Evolutionary conservation across 2,888 invertebrate genomes (phyloP).

Genomic region (Cataglyphis cursor): DNA sequence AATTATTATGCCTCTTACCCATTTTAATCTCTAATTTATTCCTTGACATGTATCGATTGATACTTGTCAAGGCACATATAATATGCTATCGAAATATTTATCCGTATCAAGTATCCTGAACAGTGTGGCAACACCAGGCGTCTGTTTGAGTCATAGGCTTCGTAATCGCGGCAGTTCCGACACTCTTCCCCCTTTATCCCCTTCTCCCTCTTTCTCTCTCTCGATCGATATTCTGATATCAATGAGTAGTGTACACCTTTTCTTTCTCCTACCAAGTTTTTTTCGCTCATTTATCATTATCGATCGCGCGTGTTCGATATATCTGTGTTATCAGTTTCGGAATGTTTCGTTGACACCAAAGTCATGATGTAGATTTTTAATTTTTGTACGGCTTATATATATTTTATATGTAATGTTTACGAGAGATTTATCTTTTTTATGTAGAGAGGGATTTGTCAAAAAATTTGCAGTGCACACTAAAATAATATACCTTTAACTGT

Average conservation of each 20-base stretch:
- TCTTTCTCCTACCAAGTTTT: slow-evolving; percentile 29
- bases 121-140: slow-evolving; percentile 58
- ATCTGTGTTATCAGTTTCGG: slow-evolving; percentile 21
- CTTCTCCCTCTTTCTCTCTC: neutral
- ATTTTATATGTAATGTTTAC: neutral
- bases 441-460: neutral
- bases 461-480: neutral
- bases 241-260: slow-evolving; percentile 10
- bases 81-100: neutral
- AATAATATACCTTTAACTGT: neutral
- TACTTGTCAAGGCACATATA: neutral
- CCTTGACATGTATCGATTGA: neutral
- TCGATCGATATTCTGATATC: slow-evolving; percentile 37
- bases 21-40: slow-evolving; percentile 10
- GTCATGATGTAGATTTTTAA: slow-evolving; percentile 5
- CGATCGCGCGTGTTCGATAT: slow-evolving; percentile 18
- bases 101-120: slow-evolving; percentile 1
- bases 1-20: neutral
- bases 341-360: slow-evolving; percentile 25
- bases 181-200: slow-evolving; percentile 28
- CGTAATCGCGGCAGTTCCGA: slow-evolving; percentile 48
- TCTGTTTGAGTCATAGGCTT: slow-evolving; percentile 65
- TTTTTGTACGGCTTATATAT: neutral
- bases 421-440: neutral
- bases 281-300: slow-evolving; percentile 41